Base-by-base conservation (phyloP, 2,888 invertebrate species). In the Troglohyphantes excavatus region DNA sequence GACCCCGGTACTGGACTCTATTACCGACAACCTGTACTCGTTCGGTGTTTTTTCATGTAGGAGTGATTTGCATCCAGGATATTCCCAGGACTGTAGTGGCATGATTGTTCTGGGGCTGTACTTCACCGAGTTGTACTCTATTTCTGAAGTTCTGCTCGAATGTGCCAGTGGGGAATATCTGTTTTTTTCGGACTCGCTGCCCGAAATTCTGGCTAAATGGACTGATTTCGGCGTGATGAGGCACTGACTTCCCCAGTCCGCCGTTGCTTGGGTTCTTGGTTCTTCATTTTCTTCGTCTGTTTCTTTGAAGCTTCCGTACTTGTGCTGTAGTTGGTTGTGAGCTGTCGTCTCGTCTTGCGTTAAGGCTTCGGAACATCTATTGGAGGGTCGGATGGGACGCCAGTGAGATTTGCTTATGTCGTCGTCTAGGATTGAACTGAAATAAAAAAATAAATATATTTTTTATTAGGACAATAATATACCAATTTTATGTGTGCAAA, bases 241-340 rank as follows among this genome's bases (percentile, higher is more conserved):
- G 33, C 90, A 90, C 21, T 90, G 85, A 6, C 75, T 90, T 2
- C 85, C 81, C 85, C 90, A 85, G n/a, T 85, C 81, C 23, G 65
- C 17, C 13, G 85, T 33, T 0, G 19, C 39, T 9, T 65, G 67
- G 11, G 26, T 33, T 43, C 61, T 78, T 0, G 79, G 27, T 59
- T 90, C 90, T 73, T 85, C 85, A 9, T 59, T 68, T 73, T 90
- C 90, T 67, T 90, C 90, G 21, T 90, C 90, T 1, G 72, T 72
- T 43, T 90, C 90, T 11, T 81, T 85, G 68, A 90, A 90, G 33
- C 84, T 85, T 19, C 90, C 90, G 23, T 85, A 90, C 19, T 43
- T 90, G 29, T 78, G 79, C n/a, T 90, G 90, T 19, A 90, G 21
- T 17, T 88, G 81, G n/a, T n/a, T n/a, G n/a, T n/a, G n/a, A n/a